Conservation (phyloP, 2,888 invertebrate genomes). For the Drosophila eohydei region DNA sequence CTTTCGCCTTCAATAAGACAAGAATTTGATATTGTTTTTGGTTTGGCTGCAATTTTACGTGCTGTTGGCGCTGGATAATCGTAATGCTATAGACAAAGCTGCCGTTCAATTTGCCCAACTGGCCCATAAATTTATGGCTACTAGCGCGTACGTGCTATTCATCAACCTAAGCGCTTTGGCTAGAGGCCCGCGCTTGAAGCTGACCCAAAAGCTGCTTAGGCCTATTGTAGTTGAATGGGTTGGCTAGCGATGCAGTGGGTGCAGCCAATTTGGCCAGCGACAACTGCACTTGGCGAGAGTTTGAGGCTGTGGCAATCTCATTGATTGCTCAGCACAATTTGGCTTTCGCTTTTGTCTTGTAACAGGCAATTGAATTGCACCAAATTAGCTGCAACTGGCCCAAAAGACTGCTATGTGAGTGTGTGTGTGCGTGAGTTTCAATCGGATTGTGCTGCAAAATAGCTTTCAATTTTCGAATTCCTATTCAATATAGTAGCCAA, state of each 20-base stretch:
- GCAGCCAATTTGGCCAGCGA: slow-evolving; percentile 43
- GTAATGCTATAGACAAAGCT: slow-evolving; percentile 66
- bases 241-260: slow-evolving; percentile 1
- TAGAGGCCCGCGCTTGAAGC: slow-evolving; percentile 10
- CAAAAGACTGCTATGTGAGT: neutral
- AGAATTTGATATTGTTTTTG: slow-evolving; percentile 36
- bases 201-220: slow-evolving; percentile 17
- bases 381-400: slow-evolving; percentile 50
- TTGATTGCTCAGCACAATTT: slow-evolving; percentile 71
- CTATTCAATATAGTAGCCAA: neutral
- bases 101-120: slow-evolving; percentile 51
- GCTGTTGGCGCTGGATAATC: slow-evolving; percentile 71
- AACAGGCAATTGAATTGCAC: slow-evolving; percentile 61
- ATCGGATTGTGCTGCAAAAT: neutral
- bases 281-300: slow-evolving; percentile 40
- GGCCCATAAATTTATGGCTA: slow-evolving; percentile 59
- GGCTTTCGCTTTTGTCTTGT: slow-evolving; percentile 62
- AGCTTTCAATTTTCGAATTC: neutral
- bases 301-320: slow-evolving; percentile 54
- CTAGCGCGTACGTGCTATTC: slow-evolving; percentile 23
- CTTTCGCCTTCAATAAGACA: slow-evolving; percentile 62
- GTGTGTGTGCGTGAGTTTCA: neutral
- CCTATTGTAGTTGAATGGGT: slow-evolving; percentile 21
- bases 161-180: slow-evolving; percentile 35
- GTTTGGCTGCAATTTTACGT: slow-evolving; percentile 70